These are phyloP conservation scores for Petrocephalus schoutedeni DNA, from an alignment of 2,797 vertebrate genomes.

Conservation along the genomic window DNA sequence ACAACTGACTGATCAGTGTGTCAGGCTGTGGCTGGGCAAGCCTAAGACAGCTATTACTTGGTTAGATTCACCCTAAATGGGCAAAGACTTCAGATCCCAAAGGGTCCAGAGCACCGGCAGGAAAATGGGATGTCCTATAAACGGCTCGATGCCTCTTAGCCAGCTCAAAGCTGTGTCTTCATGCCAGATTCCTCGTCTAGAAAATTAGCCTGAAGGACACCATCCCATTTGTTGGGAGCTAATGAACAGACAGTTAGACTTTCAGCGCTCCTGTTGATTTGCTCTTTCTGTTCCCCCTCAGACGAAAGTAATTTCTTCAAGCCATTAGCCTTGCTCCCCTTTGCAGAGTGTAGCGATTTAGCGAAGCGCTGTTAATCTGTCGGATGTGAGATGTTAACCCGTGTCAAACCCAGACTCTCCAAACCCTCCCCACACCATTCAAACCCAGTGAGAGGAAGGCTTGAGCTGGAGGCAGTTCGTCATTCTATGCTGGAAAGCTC, in stretches of 20 bases:
- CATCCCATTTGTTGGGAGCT: conserved; percentile 38
- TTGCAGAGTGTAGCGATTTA: conserved; percentile 30
- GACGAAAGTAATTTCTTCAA: conserved; percentile 46
- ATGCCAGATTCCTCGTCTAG: conserved; percentile 41
- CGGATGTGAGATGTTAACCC: conserved; percentile 48
- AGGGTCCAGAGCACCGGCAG: conserved; percentile 39
- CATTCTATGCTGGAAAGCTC: conserved; percentile 18
- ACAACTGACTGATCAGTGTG: conserved; percentile 5
- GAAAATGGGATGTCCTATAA: conserved; percentile 45
- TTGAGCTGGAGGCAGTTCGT: conserved; percentile 25
- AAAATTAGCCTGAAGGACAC: conserved; percentile 44
- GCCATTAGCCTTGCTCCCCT: conserved; percentile 47
- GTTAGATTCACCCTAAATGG: conserved; percentile 14
- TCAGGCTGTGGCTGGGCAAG: neutral
- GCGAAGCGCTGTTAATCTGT: conserved; percentile 45
- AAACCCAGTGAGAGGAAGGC: conserved; percentile 38
- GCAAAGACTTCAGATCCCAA: conserved; percentile 27
- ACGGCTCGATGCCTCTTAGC: conserved; percentile 43
- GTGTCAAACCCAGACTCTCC: neutral
- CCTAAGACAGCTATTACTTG: neutral
- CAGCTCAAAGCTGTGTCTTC: conserved; percentile 39
- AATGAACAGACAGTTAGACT: conserved; percentile 35
- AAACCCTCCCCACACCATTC: conserved; percentile 33
- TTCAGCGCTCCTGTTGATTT: conserved; percentile 30
- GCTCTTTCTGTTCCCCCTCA: conserved; percentile 24